These are phyloP conservation scores for Oncorhynchus keta DNA, from an alignment of 2,113 vertebrate genomes.

Conservation along the genomic window DNA sequence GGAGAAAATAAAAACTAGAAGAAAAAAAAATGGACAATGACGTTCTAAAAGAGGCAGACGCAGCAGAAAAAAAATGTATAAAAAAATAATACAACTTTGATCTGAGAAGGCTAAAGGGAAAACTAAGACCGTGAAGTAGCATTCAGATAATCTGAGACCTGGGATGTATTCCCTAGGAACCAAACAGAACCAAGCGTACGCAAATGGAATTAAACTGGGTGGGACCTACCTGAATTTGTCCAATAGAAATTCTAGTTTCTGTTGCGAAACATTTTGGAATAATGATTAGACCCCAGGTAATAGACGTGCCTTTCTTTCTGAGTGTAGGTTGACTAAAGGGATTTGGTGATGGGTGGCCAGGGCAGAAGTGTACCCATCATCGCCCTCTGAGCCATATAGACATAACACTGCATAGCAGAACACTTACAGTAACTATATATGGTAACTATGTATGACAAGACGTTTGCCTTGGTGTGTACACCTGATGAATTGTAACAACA, in stretches of 20 bases:
- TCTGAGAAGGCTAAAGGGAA: conserved; percentile 11
- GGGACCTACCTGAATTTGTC: no score
- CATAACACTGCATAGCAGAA: conserved; percentile 17
- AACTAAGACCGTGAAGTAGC: conserved; percentile 10
- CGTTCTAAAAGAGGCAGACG: conserved; percentile 11
- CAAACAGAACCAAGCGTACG: no score
- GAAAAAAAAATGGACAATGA: conserved; percentile 11
- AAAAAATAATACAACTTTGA: background rate
- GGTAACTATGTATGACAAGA: background rate
- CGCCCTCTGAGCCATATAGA: conserved; percentile 17
- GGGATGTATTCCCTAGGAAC: no score
- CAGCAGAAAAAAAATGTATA: background rate
- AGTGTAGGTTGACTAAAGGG: conserved; percentile 1
- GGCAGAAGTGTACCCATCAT: conserved; percentile 28
- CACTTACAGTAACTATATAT: conserved; percentile 13
- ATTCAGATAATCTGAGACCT: background rate
- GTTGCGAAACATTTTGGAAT: no score
- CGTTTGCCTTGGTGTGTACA: conserved; percentile 9
- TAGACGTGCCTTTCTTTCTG: conserved; percentile 9
- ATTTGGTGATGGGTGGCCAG: background rate
- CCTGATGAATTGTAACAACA: background rate
- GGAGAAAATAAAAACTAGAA: background rate
- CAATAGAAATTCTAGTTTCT: no score
- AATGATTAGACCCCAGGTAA: background rate
- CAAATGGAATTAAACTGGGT: no score